A percentile compares a stretch with the other conserved stretches of the same genome.
Conservation (phyloP, 1,140 invertebrate species). For the Leptinotarsa undecemlineata region DNA sequence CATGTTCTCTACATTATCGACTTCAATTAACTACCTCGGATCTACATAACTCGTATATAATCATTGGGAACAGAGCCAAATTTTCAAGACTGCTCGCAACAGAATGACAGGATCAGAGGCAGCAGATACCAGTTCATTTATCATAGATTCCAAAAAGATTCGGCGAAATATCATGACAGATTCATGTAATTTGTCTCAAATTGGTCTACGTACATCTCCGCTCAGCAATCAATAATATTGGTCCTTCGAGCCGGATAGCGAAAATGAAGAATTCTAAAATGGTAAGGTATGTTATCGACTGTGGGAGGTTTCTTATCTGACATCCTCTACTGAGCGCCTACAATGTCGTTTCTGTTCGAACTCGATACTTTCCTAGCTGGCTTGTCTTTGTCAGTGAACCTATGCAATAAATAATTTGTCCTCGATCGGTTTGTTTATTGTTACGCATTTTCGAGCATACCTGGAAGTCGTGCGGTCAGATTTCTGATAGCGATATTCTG, state of each 20-base stretch:
- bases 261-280: background rate
- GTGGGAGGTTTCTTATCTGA: no score
- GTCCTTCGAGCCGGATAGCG: background rate
- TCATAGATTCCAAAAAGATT: no score
- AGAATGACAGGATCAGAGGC: background rate
- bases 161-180: no score
- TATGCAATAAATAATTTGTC: background rate
- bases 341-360: no score
- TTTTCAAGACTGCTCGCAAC: background rate
- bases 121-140: no score
- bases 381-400: no score
- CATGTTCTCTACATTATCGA: background rate
- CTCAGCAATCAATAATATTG: background rate
- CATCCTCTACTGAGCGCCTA: no score
- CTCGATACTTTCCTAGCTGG: no score
- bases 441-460: slow-evolving; percentile 2
- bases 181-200: background rate
- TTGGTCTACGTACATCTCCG: no score
- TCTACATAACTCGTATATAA: slow-evolving; percentile 20
- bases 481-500: background rate
- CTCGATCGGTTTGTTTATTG: background rate
- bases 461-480: background rate
- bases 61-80: background rate
- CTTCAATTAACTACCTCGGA: slow-evolving; percentile 11
- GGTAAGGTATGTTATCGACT: no score